Evolutionary conservation across 2,797 vertebrate species (phyloP).

Genomic region (Enteromius viviparus): DNA sequence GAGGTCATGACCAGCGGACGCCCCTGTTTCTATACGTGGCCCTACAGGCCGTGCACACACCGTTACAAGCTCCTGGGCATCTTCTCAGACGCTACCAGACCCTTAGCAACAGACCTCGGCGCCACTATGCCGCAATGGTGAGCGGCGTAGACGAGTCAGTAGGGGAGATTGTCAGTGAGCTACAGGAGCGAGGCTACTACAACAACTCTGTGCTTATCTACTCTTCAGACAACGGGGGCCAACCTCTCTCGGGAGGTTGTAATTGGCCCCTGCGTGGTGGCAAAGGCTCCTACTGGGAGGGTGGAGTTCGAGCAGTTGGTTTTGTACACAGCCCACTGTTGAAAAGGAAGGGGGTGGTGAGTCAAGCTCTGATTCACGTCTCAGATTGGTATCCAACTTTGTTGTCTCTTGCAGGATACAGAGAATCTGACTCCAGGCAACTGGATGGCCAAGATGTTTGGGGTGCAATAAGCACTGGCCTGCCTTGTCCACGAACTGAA

Average conservation of each 20-base stretch:
- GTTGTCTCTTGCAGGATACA: constrained; percentile 82
- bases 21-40: constrained; percentile 92
- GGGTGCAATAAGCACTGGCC: constrained; percentile 86
- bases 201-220: constrained; percentile 89
- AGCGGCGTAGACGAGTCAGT: constrained; percentile 89
- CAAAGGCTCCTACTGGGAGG: constrained; percentile 96
- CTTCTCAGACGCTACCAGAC: constrained; percentile 85
- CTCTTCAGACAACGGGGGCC: constrained; percentile 93
- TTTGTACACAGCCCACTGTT: constrained; percentile 93
- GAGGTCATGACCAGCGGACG: constrained; percentile 79
- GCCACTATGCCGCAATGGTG: constrained; percentile 90
- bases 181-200: constrained; percentile 83
- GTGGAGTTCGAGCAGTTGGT: constrained; percentile 88
- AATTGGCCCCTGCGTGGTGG: constrained; percentile 94
- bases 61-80: constrained; percentile 84
- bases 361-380: constrained; percentile 88
- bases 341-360: constrained; percentile 83
- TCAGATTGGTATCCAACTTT: constrained; percentile 95
- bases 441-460: constrained; percentile 91
- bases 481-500: constrained; percentile 86
- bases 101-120: constrained; percentile 83
- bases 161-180: constrained; percentile 82
- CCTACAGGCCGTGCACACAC: constrained; percentile 90
- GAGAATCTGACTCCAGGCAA: constrained; percentile 72
- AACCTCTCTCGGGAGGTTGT: constrained; percentile 88